These are phyloP conservation scores for Pachydiplax longipennis DNA, from an alignment of 2,888 invertebrate species.

Conservation along the genomic window DNA sequence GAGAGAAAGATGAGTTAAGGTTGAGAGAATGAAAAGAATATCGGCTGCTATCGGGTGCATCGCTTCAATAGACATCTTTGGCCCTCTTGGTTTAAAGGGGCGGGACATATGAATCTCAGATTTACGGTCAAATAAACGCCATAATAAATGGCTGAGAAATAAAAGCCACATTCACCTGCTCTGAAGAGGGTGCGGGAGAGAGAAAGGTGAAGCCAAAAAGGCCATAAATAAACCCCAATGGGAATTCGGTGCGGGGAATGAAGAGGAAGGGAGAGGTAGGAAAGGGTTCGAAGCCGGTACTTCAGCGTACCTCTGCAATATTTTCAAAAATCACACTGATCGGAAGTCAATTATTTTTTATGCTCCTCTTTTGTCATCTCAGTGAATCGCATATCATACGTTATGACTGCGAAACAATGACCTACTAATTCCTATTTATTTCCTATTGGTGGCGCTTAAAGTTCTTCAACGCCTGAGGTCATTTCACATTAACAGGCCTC, in stretches of 20 bases:
- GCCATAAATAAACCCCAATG: too few relatives aligned
- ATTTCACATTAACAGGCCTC: too few relatives aligned
- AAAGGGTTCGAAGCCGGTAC: background rate
- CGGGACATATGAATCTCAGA: background rate
- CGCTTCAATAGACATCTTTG: background rate
- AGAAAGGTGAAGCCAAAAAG: background rate
- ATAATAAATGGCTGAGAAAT: constrained; percentile 3
- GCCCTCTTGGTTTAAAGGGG: background rate
- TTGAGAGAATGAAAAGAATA: background rate
- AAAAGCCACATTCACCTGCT: background rate
- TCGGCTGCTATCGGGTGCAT: background rate
- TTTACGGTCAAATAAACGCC: constrained; percentile 15
- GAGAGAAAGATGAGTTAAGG: background rate
- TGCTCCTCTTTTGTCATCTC: too few relatives aligned
- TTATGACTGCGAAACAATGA: too few relatives aligned
- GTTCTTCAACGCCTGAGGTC: too few relatives aligned
- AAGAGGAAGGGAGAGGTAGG: background rate
- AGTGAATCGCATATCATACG: too few relatives aligned
- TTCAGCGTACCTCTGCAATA: background rate
- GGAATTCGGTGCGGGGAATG: too few relatives aligned
- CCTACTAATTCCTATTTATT: too few relatives aligned
- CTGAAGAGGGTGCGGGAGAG: background rate
- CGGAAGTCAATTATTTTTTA: too few relatives aligned
- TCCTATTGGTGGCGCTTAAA: too few relatives aligned
- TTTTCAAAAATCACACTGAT: background rate